A percentile compares a stretch with the other conserved stretches of the same genome.
These are phyloP conservation scores for Diorhabda sublineata DNA, from an alignment of 1,140 invertebrate species.

Conservation along the genomic window DNA sequence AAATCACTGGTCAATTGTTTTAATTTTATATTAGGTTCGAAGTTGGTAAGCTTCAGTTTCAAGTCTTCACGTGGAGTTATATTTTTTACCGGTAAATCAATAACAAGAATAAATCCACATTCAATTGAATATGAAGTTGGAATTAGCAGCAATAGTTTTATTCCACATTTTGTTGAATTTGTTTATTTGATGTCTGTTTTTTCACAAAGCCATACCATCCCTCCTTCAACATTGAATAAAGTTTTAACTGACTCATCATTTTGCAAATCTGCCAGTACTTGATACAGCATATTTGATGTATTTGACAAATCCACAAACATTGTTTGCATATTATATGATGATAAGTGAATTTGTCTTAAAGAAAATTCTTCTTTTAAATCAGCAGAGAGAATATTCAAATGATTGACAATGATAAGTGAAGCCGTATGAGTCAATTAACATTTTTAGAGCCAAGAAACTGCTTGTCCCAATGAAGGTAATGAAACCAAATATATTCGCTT, in stretches of 20 bases:
- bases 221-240: background rate
- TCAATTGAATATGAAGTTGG: conserved; percentile 15
- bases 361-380: background rate
- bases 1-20: background rate
- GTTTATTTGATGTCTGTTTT: conserved; percentile 16
- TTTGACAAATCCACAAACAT: conserved; percentile 22
- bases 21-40: background rate
- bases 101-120: conserved; percentile 17
- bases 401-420: background rate
- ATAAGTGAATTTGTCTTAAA: background rate
- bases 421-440: background rate
- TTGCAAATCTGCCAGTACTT: conserved; percentile 5
- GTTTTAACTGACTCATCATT: conserved; percentile 8
- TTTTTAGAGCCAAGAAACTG: background rate
- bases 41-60: background rate
- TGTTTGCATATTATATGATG: background rate
- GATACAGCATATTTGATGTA: background rate
- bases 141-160: conserved; percentile 17
- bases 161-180: conserved; percentile 14
- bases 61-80: conserved; percentile 8
- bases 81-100: conserved; percentile 13
- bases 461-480: no score
- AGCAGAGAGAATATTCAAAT: background rate
- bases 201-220: conserved; percentile 5
- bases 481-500: no score